Evolutionary conservation across 2,113 vertebrate genomes (phyloP).

Genomic region (Cettia cetti): DNA sequence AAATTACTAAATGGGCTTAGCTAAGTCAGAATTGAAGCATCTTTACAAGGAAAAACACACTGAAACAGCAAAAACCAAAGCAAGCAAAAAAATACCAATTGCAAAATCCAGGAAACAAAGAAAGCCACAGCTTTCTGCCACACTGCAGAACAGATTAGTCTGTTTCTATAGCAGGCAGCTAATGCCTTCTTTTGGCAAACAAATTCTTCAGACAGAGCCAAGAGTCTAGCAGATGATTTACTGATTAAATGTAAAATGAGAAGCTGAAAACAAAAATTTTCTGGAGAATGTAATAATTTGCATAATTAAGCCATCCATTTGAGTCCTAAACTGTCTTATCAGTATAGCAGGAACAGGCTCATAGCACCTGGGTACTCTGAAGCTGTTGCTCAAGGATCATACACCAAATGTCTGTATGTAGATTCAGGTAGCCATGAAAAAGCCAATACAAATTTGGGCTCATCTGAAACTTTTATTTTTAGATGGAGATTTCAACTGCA

Average conservation of each 20-base stretch:
- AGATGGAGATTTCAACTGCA: not conserved
- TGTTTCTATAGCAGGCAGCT: conserved; percentile 25
- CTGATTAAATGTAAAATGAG: conserved; percentile 52
- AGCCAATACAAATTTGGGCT: not conserved
- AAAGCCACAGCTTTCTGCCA: not conserved
- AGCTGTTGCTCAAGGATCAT: not conserved
- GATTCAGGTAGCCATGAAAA: not conserved
- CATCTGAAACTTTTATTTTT: not conserved
- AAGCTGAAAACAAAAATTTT: conserved; percentile 39
- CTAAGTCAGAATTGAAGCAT: not conserved
- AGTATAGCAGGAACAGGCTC: not conserved
- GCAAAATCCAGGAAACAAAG: conserved; percentile 21
- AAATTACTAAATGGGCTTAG: not conserved
- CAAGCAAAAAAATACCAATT: not conserved
- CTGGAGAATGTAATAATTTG: conserved; percentile 18
- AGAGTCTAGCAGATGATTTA: conserved; percentile 44
- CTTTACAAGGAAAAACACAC: not conserved
- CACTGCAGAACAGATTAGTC: conserved; percentile 1
- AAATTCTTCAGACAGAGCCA: conserved; percentile 28
- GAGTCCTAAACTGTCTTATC: not conserved
- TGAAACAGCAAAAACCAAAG: not conserved
- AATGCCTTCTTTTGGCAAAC: conserved; percentile 50
- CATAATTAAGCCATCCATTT: conserved; percentile 3
- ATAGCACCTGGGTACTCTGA: not conserved
- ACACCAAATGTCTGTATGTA: not conserved